Evolutionary conservation across 1,140 invertebrate species (phyloP).

Genomic region (Drosophila ercepeae): DNA sequence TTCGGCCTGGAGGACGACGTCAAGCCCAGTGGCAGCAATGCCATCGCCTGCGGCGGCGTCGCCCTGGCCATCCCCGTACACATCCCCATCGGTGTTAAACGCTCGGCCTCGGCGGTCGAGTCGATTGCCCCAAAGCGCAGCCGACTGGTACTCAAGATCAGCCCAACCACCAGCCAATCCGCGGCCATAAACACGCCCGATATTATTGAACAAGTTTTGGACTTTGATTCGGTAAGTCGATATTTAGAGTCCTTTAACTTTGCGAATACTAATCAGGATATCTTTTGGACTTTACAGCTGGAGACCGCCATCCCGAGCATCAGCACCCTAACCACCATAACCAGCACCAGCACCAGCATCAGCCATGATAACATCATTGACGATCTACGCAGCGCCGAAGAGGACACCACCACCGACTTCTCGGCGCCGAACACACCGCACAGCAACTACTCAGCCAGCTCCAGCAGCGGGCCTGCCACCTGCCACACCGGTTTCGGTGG

Average conservation of each 20-base stretch:
- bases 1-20: constrained; percentile 40
- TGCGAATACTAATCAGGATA: background rate
- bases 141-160: constrained; percentile 34
- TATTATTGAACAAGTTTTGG: constrained; percentile 44
- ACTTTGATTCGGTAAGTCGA: constrained; percentile 40
- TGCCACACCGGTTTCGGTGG: constrained; percentile 57
- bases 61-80: constrained; percentile 19
- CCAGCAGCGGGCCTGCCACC: constrained; percentile 36
- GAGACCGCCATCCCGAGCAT: constrained; percentile 5
- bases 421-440: constrained; percentile 67
- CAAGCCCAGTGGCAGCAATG: constrained; percentile 14
- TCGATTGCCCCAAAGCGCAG: constrained; percentile 39
- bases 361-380: constrained; percentile 40
- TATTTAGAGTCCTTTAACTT: background rate
- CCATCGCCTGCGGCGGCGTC: constrained; percentile 8
- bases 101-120: constrained; percentile 38
- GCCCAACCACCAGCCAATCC: constrained; percentile 8
- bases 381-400: constrained; percentile 53
- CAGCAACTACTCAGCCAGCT: constrained; percentile 51
- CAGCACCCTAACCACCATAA: constrained; percentile 2
- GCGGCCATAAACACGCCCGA: constrained; percentile 52
- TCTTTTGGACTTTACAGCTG: constrained; percentile 12
- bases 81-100: constrained; percentile 39
- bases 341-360: constrained; percentile 5
- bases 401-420: constrained; percentile 57